phyloP scores from a whole-genome alignment of 2,888 invertebrate species.

The Flexamia atlantica region DNA sequence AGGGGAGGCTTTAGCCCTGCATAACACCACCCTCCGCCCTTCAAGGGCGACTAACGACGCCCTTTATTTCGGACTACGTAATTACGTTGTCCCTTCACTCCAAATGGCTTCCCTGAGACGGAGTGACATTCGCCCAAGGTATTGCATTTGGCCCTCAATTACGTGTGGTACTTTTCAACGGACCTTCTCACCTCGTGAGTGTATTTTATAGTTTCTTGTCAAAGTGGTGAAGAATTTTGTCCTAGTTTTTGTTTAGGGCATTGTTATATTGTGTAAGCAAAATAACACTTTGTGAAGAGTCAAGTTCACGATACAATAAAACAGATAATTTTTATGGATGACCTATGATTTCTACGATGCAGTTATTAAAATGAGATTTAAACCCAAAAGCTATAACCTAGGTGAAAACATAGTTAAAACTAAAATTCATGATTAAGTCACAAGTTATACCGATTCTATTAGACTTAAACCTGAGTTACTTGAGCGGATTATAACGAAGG shows the following conservation, averaged over 20 bases:
- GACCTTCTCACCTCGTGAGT: too few relatives aligned
- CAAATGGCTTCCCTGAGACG: conserved; percentile 13
- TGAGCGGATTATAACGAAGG: neutral
- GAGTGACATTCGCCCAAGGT: conserved; percentile 3
- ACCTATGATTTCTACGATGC: too few relatives aligned
- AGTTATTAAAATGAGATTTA: too few relatives aligned
- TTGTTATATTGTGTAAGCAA: too few relatives aligned
- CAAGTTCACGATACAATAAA: too few relatives aligned
- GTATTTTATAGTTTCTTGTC: too few relatives aligned
- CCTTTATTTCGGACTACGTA: conserved; percentile 49
- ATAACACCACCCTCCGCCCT: conserved; percentile 50
- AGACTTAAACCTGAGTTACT: neutral
- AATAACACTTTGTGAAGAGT: too few relatives aligned
- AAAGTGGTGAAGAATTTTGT: too few relatives aligned
- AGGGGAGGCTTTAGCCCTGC: conserved; percentile 54
- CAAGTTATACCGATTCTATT: conserved; percentile 1
- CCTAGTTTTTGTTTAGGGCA: too few relatives aligned
- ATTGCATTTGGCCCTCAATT: conserved; percentile 19
- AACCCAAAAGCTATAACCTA: too few relatives aligned
- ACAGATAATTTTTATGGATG: too few relatives aligned
- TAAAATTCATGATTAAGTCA: neutral
- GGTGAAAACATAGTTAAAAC: too few relatives aligned
- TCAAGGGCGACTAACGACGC: conserved; percentile 42
- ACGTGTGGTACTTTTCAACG: conserved; percentile 17
- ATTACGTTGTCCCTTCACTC: conserved; percentile 10